Evolutionary conservation across 2,113 vertebrate species (phyloP).

Genomic region (Pandion haliaetus): DNA sequence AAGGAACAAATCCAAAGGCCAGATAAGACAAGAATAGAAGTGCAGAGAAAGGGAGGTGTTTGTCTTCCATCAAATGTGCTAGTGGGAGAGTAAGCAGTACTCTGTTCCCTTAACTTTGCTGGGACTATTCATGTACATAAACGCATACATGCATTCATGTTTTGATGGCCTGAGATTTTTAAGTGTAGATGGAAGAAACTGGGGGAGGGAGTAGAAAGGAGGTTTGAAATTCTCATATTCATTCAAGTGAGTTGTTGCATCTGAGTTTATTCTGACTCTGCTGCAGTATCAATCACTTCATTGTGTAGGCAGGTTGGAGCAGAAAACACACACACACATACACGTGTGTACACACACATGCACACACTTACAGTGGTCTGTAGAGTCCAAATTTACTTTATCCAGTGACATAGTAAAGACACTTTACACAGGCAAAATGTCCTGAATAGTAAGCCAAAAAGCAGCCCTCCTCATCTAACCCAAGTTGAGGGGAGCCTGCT

Average conservation of each 20-base stretch:
- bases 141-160: background rate
- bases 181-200: background rate
- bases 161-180: background rate
- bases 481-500: background rate
- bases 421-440: background rate
- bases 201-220: background rate
- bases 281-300: accelerated
- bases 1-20: background rate
- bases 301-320: background rate
- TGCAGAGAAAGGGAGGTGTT: background rate
- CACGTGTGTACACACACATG: background rate
- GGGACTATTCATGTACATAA: background rate
- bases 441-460: background rate
- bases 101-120: background rate
- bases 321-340: background rate
- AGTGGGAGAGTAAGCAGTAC: background rate
- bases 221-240: background rate
- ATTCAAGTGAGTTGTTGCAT: background rate
- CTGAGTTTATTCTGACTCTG: background rate
- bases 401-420: background rate
- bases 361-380: background rate
- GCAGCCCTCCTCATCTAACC: background rate
- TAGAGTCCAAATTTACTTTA: background rate
- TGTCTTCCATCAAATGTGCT: background rate
- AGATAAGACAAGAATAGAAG: background rate